Evolutionary conservation across 2,888 invertebrate genomes (phyloP).

Genomic region (Amphipoea oculea): DNA sequence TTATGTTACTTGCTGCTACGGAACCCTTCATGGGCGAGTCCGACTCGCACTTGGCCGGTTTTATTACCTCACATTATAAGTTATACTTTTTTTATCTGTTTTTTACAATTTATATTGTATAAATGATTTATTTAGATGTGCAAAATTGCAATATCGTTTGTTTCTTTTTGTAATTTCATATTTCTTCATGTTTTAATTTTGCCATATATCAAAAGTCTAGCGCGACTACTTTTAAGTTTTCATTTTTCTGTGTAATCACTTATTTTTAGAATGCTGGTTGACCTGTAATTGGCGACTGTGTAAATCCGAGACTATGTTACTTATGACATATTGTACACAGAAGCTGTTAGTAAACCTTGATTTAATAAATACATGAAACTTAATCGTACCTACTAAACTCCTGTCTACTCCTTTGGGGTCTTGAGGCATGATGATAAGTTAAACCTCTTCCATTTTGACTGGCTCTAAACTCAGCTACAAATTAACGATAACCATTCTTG

Average conservation of each 20-base stretch:
- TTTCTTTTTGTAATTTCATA: neutral
- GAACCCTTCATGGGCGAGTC: too few species aligned
- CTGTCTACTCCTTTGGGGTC: neutral
- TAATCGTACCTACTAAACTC: neutral
- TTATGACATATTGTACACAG: neutral
- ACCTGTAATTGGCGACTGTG: neutral
- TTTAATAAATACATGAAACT: neutral
- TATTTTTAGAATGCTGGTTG: neutral
- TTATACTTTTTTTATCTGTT: too few species aligned
- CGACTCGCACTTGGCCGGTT: too few species aligned
- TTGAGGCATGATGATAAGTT: neutral
- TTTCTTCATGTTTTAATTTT: neutral
- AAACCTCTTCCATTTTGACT: neutral
- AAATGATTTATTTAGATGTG: too few species aligned
- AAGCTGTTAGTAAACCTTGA: neutral
- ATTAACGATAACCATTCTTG: conserved; percentile 26
- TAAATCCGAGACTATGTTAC: neutral
- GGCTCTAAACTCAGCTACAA: neutral
- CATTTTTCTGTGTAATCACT: neutral
- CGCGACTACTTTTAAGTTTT: neutral
- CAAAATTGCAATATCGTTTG: neutral
- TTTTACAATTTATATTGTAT: too few species aligned
- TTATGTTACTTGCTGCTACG: too few species aligned
- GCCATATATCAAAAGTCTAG: neutral
- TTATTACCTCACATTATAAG: too few species aligned